Evolutionary conservation across 2,797 vertebrate genomes (phyloP).

Genomic region (Sebastes kiyomatsui): DNA sequence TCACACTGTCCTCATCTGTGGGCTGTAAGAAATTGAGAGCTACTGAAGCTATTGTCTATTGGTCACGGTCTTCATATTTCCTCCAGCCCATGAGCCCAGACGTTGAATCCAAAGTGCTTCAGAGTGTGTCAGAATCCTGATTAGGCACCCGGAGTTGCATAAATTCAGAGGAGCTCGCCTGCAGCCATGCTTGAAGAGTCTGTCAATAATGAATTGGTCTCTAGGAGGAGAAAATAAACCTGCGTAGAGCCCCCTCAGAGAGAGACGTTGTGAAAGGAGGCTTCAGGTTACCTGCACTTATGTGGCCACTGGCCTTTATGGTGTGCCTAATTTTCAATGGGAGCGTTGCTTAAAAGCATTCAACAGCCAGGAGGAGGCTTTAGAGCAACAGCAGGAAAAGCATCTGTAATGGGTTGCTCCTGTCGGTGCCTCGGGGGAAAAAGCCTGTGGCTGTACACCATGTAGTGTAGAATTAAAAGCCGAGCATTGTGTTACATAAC

Average conservation of each 20-base stretch:
- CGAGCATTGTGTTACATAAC: slow-evolving; percentile 16
- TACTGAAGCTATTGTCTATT: slow-evolving; percentile 36
- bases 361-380: slow-evolving; percentile 32
- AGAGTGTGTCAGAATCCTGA: slow-evolving; percentile 52
- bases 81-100: slow-evolving; percentile 7
- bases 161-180: slow-evolving; percentile 48
- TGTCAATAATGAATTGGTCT: slow-evolving; percentile 67
- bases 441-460: slow-evolving; percentile 2
- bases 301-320: slow-evolving; percentile 15
- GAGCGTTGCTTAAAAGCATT: slow-evolving; percentile 50
- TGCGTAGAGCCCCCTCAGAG: not conserved
- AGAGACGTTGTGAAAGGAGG: slow-evolving; percentile 31
- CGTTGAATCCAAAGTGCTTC: slow-evolving; percentile 38
- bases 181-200: slow-evolving; percentile 34
- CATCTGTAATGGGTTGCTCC: slow-evolving; percentile 32
- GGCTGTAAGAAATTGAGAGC: slow-evolving; percentile 18
- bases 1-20: slow-evolving; percentile 3
- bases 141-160: slow-evolving; percentile 43
- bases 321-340: slow-evolving; percentile 44
- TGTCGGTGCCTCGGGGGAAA: slow-evolving; percentile 15
- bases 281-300: slow-evolving; percentile 42
- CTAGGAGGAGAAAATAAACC: slow-evolving; percentile 56
- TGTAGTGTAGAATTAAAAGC: slow-evolving; percentile 17
- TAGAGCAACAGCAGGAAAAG: slow-evolving; percentile 9
- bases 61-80: slow-evolving; percentile 42